Percentiles rank a stretch among this genome's conserved stretches.
phyloP scores from a whole-genome alignment of 2,888 invertebrate species.

The Polyploca ridens region DNA sequence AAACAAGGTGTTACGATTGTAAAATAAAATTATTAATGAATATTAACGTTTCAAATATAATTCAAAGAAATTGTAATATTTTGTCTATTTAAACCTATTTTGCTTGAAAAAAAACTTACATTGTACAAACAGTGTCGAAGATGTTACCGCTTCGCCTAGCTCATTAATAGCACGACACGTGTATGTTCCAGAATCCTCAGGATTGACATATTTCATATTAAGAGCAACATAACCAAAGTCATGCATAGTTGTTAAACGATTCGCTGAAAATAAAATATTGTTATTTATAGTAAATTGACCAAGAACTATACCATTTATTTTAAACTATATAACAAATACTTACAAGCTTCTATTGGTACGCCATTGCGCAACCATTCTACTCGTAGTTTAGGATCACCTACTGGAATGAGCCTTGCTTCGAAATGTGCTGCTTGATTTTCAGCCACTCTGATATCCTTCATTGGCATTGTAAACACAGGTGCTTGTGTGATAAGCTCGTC shows the following conservation, averaged over 20 bases:
- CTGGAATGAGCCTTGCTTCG: slow-evolving; percentile 96
- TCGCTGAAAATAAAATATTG: slow-evolving; percentile 82
- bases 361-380: slow-evolving; percentile 98
- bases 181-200: slow-evolving; percentile 98
- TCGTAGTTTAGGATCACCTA: slow-evolving; percentile 95
- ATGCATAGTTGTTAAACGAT: slow-evolving; percentile 96
- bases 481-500: slow-evolving; percentile 94
- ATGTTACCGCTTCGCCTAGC: slow-evolving; percentile 97
- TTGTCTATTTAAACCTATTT: too few relatives aligned
- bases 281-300: background rate
- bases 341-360: slow-evolving; percentile 94
- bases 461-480: slow-evolving; percentile 96
- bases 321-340: slow-evolving; percentile 55
- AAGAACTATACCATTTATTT: too few relatives aligned
- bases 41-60: too few relatives aligned
- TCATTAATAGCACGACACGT: slow-evolving; percentile 97
- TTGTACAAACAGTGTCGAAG: slow-evolving; percentile 95
- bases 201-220: slow-evolving; percentile 97
- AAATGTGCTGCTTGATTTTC: slow-evolving; percentile 98
- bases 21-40: too few relatives aligned
- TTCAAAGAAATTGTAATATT: too few relatives aligned
- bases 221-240: slow-evolving; percentile 99
- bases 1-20: background rate
- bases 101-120: slow-evolving; percentile 80
- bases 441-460: slow-evolving; percentile 92